Percentiles rank a stretch among this genome's conserved stretches.
phyloP scores from a whole-genome alignment of 2,113 vertebrate genomes.

The Trachemys scripta region DNA sequence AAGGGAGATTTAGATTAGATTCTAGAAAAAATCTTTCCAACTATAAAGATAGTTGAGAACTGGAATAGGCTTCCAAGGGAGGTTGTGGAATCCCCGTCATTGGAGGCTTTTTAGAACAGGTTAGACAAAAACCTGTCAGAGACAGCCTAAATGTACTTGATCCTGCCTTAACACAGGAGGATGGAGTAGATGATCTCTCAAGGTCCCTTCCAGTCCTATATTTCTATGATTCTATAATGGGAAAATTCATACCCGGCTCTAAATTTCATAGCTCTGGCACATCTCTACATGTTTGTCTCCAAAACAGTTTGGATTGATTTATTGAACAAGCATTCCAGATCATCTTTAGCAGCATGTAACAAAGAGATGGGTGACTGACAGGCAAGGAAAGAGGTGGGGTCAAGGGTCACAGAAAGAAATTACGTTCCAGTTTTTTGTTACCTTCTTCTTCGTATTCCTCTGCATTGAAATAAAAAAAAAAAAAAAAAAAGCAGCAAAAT shows the following conservation, averaged over 20 bases:
- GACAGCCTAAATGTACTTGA: not conserved
- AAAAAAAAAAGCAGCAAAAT: conserved; percentile 45
- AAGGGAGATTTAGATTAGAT: too few relatives aligned
- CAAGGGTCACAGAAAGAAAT: conserved; percentile 31
- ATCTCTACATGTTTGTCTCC: not conserved
- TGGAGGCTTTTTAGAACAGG: too few relatives aligned
- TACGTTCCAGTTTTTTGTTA: conserved; percentile 79
- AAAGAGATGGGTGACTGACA: conserved; percentile 67
- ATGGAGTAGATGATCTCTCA: not conserved
- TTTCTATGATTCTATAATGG: not conserved
- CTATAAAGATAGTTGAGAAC: too few relatives aligned
- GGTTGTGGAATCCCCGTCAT: too few relatives aligned
- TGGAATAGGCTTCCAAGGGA: too few relatives aligned
- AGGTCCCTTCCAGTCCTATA: not conserved
- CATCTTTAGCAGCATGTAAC: conserved; percentile 53
- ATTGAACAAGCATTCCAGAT: conserved; percentile 15
- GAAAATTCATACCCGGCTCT: not conserved
- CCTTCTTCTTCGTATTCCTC: conserved; percentile 92
- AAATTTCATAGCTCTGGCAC: accelerated
- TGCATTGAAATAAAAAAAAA: conserved; percentile 68
- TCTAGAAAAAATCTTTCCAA: too few relatives aligned
- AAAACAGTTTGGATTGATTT: not conserved
- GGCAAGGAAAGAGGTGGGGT: conserved; percentile 53
- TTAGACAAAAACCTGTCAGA: too few relatives aligned
- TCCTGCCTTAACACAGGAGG: not conserved